phyloP scores from a whole-genome alignment of 2,113 vertebrate species.

The Grallaria varia region DNA sequence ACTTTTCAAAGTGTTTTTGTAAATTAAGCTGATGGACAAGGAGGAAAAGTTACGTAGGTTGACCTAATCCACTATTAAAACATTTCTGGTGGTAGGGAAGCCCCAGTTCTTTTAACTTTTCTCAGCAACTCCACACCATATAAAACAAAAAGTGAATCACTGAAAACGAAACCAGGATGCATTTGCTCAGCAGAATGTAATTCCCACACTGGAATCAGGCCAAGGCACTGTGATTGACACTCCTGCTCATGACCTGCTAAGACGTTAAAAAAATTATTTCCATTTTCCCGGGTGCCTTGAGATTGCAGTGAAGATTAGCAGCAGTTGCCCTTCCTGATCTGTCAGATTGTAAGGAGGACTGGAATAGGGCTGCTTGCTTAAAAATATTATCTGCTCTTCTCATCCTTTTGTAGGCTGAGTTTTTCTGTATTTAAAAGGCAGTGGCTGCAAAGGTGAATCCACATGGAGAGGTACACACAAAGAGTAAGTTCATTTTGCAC shows the following conservation, averaged over 20 bases:
- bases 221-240: not conserved
- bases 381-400: not conserved
- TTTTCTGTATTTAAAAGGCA: conserved; percentile 1
- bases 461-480: not conserved
- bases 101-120: not conserved
- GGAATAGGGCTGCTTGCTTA: not conserved
- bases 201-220: not conserved
- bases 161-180: not conserved
- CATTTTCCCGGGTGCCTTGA: not conserved
- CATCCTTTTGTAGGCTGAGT: not conserved
- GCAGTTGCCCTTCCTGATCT: not conserved
- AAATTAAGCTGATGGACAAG: not conserved
- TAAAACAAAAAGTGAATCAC: not conserved
- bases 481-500: not conserved
- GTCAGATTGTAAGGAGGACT: not conserved
- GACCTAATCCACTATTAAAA: not conserved
- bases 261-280: not conserved
- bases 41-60: not conserved
- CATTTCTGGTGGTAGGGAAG: not conserved
- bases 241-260: not conserved
- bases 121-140: not conserved
- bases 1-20: not conserved
- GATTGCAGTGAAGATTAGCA: not conserved
- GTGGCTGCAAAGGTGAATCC: not conserved
- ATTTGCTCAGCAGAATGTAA: not conserved